Evolutionary conservation across 2,113 vertebrate genomes (phyloP).

Genomic region (Macrotis lagotis): DNA sequence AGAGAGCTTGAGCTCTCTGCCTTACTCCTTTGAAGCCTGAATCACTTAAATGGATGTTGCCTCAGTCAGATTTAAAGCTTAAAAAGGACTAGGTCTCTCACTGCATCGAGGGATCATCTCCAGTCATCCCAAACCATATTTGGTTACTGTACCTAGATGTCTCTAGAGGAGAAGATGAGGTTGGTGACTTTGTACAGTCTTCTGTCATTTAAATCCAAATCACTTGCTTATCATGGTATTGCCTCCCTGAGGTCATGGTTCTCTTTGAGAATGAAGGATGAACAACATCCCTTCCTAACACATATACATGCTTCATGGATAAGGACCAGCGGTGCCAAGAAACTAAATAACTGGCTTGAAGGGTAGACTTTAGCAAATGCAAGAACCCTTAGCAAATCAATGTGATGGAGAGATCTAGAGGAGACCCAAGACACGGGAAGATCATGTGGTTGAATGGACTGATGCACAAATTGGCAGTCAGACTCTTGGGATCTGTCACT

Average conservation of each 20-base stretch:
- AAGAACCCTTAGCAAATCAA: background rate
- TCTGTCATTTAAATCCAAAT: too few species aligned
- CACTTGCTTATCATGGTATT: too few species aligned
- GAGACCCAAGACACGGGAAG: background rate
- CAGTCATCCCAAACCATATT: too few species aligned
- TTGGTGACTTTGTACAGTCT: too few species aligned
- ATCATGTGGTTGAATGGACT: background rate
- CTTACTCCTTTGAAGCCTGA: background rate
- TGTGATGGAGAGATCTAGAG: slow-evolving; percentile 38
- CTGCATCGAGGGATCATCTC: too few species aligned
- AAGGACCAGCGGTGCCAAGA: background rate
- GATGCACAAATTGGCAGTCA: background rate
- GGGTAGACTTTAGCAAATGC: background rate
- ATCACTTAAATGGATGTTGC: too few species aligned
- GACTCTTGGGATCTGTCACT: background rate
- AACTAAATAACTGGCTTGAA: background rate
- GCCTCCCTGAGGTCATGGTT: too few species aligned
- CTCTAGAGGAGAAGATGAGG: too few species aligned
- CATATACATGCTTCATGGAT: background rate
- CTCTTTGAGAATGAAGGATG: too few species aligned
- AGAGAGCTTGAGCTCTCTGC: background rate
- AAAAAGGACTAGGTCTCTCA: too few species aligned
- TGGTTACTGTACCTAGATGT: too few species aligned
- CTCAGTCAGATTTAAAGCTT: too few species aligned
- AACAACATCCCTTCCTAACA: background rate